Conservation (phyloP, 2,113 vertebrate species). For the Boulengeromyrus knoepffleri region DNA sequence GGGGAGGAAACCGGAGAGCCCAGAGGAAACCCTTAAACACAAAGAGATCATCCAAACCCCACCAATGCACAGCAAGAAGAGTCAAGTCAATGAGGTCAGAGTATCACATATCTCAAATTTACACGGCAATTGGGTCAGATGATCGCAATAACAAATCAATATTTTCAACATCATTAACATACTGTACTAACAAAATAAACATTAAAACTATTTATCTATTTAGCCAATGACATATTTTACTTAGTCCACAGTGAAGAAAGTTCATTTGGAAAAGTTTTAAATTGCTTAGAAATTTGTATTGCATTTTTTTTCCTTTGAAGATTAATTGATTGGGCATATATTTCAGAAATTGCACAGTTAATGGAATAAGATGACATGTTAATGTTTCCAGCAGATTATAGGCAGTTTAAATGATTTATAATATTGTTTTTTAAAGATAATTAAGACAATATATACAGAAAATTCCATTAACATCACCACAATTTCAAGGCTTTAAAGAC, state of each 20-base stretch:
- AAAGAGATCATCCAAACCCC: background rate
- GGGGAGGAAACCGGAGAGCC: background rate
- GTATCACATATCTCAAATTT: background rate
- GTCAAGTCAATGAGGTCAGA: background rate
- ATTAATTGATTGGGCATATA: conserved; percentile 25
- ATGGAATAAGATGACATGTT: conserved; percentile 34
- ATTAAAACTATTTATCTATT: background rate
- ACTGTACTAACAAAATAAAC: background rate
- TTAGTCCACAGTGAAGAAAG: background rate
- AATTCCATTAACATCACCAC: background rate
- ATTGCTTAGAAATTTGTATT: background rate
- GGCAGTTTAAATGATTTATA: conserved; percentile 34
- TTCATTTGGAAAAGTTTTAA: background rate
- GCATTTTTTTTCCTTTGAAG: background rate
- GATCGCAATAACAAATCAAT: background rate
- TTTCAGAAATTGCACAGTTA: conserved; percentile 32
- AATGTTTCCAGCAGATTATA: conserved; percentile 31
- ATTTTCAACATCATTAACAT: background rate
- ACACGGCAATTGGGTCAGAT: background rate
- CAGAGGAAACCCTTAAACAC: background rate
- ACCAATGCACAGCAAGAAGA: background rate
- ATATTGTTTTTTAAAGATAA: conserved; percentile 28
- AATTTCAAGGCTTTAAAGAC: background rate
- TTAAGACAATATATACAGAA: background rate
- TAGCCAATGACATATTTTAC: background rate